Base-by-base conservation (phyloP, 1,140 invertebrate species). In the Pantala flavescens region DNA sequence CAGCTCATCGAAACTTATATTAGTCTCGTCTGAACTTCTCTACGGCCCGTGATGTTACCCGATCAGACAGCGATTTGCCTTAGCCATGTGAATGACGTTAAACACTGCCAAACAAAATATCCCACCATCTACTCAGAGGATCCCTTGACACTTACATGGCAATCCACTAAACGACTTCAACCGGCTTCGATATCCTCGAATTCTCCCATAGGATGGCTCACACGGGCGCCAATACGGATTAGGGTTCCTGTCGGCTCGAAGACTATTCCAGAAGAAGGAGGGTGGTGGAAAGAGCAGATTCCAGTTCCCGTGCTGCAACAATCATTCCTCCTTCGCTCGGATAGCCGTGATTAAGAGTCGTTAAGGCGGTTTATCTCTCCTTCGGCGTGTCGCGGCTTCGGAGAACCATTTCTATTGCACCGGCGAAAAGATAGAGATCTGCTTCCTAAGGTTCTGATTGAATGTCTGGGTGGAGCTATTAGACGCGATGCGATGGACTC, bases 31-130 rank as follows among this genome's bases (percentile, higher is more conserved):
- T 49, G 43, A 9, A 49, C 43, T 11, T 49, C 12, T 63, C 49
- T 7, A 21, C 49, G 16, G 49, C 5, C 49, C 49, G 49, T 63
- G 49, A 63, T 21, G n/a, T 63, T 63, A 63, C 49, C n/a, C 49
- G 49, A 63, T 63, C 49, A 21, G 49, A 63, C 49, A 14, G 49
- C 49, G 49, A 63, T 21, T 63, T 21, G 49, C 49, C 49, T 21
- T 16, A 63, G 49, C 49, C 49, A 63, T 63, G 49, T 63, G 49
- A 63, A 63, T 63, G 49, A 63, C 49, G 49, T 63, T 63, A 63
- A 63, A 63, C 49, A 63, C 12, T 63, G 49, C 49, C 49, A 63
- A 63, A 63, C 49, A 63, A 63, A 63, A 63, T 63, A 7, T 63
- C 49, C 49, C 49, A 63, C 49, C 49, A 16, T 16, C 49, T 21